Evolutionary conservation across 2,797 vertebrate genomes (phyloP), one percentile per base, ranked within the genome.

Genomic region (Pseudochromis fuscus): DNA sequence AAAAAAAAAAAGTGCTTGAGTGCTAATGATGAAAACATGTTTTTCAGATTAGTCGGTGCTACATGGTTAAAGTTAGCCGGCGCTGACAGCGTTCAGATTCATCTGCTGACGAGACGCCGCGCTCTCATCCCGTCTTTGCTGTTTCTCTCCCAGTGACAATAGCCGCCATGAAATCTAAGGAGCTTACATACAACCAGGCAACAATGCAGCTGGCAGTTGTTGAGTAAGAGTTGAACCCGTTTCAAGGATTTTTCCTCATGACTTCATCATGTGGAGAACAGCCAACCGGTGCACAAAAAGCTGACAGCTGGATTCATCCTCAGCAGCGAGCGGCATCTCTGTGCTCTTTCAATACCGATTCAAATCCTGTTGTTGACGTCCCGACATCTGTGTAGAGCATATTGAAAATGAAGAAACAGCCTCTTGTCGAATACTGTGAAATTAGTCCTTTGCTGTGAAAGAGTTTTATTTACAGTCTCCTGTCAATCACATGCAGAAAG

Each of bases 221-320:
- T 82, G 53, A 64, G 75, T 74, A 75, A 64, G 63, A 77, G 65
- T 15, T 75, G 51, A 83, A 74, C 55, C 67, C 40, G 19, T 71
- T 83, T 83, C 68, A 85, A 72, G 70, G 19, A 50, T 73, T 82
- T 76, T 50, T 66, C n/a, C 72, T 81, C 45, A 67, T 67, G 63
- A 75, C 65, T 71, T 83, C 45, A 70, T 84, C 28, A 19, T 30
- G 52, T 69, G 73, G 70, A 68, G 11, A 56, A 52, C 23, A 19
- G 74, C 61, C 50, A 80, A 12, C n/a, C 15, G 0, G 2, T 0
- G 9, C 19, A 53, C 48, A 74, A 24, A 72, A 62, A 38, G 50
- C 58, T 55, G 60, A 85, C 75, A 80, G 81, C 60, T 65, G 74
- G 49, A 76, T 66, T 65, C 52, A 57, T 74, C 44, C 53, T 53